Base-by-base conservation (phyloP, 2,888 invertebrate genomes). In the Aspidapion aeneum region DNA sequence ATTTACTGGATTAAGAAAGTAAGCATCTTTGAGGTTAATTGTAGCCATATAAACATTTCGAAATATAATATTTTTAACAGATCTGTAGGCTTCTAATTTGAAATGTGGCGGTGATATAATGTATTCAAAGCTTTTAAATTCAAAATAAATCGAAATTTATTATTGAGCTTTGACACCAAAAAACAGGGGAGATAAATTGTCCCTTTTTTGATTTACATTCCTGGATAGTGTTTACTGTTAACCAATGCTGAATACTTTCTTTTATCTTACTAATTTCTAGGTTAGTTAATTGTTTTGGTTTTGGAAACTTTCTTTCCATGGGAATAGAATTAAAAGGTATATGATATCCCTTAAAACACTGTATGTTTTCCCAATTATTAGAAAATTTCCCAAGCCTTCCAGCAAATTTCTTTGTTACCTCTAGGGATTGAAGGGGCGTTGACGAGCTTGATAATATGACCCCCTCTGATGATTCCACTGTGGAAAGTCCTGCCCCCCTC, bases 371-470 rank as follows among this genome's bases (percentile, higher is more conserved):
- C 5, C 21, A 18, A 49, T 50, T 35, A 35, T 35, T 35, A n/a
- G n/a, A n/a, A n/a, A n/a, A n/a, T n/a, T n/a, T n/a, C n/a, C n/a
- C n/a, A n/a, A n/a, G n/a, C n/a, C n/a, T n/a, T n/a, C n/a, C n/a
- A n/a, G n/a, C n/a, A n/a, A n/a, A n/a, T n/a, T n/a, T n/a, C n/a
- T n/a, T n/a, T n/a, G n/a, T n/a, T n/a, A n/a, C n/a, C n/a, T n/a
- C n/a, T 57, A 57, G 57, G 21, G 21, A 21, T 56, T 56, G 56
- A 22, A n/a, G n/a, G n/a, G n/a, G n/a, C n/a, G n/a, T n/a, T n/a
- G n/a, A n/a, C n/a, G n/a, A n/a, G n/a, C n/a, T n/a, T n/a, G n/a
- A n/a, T n/a, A n/a, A 18, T 51, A 2, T 18, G 3, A 18, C 2
- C 51, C 35, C 35, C 57, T 18, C 57, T 57, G 22, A 57, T 21